Conservation (phyloP, 1,140 invertebrate genomes). For the Eumaeus atala region DNA sequence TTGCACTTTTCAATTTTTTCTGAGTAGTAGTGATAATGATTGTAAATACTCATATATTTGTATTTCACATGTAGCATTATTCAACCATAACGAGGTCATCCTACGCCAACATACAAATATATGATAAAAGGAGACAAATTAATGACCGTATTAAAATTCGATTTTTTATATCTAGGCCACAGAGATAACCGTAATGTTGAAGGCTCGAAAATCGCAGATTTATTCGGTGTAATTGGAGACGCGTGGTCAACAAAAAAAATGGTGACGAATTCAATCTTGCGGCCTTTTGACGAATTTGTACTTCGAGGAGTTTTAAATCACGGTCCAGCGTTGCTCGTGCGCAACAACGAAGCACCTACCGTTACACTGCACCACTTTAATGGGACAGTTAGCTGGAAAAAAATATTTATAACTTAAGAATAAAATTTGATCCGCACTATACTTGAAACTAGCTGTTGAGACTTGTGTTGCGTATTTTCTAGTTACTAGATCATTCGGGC, state of each 20-base stretch:
- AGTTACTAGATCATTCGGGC: neutral
- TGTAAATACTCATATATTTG: too few species aligned
- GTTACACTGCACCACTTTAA: constrained; percentile 58
- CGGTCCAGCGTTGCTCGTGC: constrained; percentile 37
- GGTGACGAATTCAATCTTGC: constrained; percentile 51
- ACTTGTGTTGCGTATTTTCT: too few species aligned
- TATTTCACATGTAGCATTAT: too few species aligned
- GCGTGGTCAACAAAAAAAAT: constrained; percentile 37
- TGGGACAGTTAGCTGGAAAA: constrained; percentile 42
- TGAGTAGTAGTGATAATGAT: too few species aligned
- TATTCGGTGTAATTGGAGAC: constrained; percentile 29
- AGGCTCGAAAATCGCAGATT: constrained; percentile 28
- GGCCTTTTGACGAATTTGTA: constrained; percentile 42
- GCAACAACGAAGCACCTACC: constrained; percentile 46
- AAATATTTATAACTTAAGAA: constrained; percentile 13
- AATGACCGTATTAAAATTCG: constrained; percentile 6
- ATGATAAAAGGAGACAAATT: constrained; percentile 6
- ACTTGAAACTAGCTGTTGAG: too few species aligned
- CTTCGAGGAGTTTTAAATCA: constrained; percentile 22
- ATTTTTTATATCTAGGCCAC: constrained; percentile 13
- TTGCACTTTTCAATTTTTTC: too few species aligned
- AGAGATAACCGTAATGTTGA: constrained; percentile 16
- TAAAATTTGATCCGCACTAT: neutral
- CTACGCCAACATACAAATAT: too few species aligned
- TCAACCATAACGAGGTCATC: too few species aligned